These are phyloP conservation scores for Squalus acanthias DNA, from an alignment of 2,797 vertebrate species.

Conservation along the genomic window DNA sequence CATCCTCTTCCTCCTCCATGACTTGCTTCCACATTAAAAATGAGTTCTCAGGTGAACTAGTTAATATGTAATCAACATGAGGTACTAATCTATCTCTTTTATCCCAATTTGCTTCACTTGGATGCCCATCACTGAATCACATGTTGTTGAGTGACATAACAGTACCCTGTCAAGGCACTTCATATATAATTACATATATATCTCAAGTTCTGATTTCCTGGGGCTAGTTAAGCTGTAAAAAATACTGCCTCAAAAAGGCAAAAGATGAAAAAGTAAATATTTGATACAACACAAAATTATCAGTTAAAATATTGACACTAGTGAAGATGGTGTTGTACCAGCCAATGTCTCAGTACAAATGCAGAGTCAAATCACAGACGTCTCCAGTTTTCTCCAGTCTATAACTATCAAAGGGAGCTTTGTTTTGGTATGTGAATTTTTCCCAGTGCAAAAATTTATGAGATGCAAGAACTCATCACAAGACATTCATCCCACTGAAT, in stretches of 20 bases:
- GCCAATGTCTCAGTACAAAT: background rate
- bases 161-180: conserved; percentile 45
- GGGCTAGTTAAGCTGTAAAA: background rate
- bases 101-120: conserved; percentile 50
- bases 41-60: conserved; percentile 41
- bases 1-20: too few relatives aligned
- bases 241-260: background rate
- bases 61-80: conserved; percentile 58
- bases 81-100: conserved; percentile 53
- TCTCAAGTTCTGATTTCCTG: background rate
- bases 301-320: background rate
- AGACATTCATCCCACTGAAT: conserved; percentile 32
- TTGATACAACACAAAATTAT: background rate
- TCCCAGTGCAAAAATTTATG: background rate
- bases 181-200: background rate
- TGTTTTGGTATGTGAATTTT: conserved; percentile 19
- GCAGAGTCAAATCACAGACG: background rate
- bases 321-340: background rate
- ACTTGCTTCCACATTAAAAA: too few relatives aligned
- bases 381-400: background rate
- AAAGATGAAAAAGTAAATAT: background rate
- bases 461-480: conserved; percentile 25
- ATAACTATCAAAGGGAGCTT: background rate
- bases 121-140: conserved; percentile 52
- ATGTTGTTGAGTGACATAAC: conserved; percentile 49